Conservation (phyloP, 1,140 invertebrate species). For the Andricus grossulariae region DNA sequence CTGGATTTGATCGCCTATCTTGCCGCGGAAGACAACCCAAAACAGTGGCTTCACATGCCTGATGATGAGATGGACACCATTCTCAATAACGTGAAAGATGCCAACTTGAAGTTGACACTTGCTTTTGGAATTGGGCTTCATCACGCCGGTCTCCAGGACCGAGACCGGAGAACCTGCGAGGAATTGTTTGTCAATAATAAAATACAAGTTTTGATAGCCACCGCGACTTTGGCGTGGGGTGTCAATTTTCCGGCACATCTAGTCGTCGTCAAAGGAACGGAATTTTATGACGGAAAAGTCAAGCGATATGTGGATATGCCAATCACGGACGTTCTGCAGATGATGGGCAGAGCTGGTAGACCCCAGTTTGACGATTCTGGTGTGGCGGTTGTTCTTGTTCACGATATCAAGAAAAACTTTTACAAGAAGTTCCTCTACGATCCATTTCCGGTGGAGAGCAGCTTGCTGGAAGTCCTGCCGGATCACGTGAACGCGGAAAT, state of each 20-base stretch:
- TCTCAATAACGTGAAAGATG: slow-evolving; percentile 87
- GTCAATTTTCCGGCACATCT: slow-evolving; percentile 98
- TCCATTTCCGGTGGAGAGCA: slow-evolving; percentile 99
- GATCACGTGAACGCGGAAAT: slow-evolving; percentile 99
- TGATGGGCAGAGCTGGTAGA: slow-evolving; percentile 98
- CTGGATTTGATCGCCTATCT: slow-evolving; percentile 96
- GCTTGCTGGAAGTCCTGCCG: slow-evolving; percentile 90
- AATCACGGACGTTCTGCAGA: slow-evolving; percentile 98
- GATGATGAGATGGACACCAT: slow-evolving; percentile 90
- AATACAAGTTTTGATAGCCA: slow-evolving; percentile 98
- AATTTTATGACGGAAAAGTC: slow-evolving; percentile 98
- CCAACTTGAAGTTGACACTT: slow-evolving; percentile 94
- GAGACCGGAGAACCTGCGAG: slow-evolving; percentile 93
- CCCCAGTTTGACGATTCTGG: slow-evolving; percentile 97
- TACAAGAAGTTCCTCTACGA: slow-evolving; percentile 99
- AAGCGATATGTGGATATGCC: slow-evolving; percentile 99
- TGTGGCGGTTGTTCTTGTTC: slow-evolving; percentile 97
- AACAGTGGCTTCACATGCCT: slow-evolving; percentile 95
- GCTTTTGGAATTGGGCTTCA: slow-evolving; percentile 99
- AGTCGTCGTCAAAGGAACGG: slow-evolving; percentile 91
- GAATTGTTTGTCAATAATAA: slow-evolving; percentile 97
- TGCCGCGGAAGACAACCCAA: slow-evolving; percentile 93
- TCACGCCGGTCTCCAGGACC: slow-evolving; percentile 96
- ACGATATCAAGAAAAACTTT: slow-evolving; percentile 99
- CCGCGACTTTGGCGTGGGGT: slow-evolving; percentile 98